These are phyloP conservation scores for Allacma fusca DNA, from an alignment of 2,888 invertebrate species.

Conservation along the genomic window DNA sequence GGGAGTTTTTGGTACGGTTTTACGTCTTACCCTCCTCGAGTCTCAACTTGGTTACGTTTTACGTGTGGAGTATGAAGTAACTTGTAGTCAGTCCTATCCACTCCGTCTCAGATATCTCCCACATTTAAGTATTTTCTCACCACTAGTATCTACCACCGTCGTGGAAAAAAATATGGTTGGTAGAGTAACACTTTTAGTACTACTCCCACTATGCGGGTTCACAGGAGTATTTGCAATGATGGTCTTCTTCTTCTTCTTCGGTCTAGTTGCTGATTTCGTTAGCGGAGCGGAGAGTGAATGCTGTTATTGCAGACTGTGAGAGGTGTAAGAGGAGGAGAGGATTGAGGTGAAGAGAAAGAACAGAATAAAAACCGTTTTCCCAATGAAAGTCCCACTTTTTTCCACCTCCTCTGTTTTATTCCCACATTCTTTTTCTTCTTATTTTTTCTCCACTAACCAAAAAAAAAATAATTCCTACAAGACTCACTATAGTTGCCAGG, in stretches of 20 bases:
- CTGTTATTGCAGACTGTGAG: not conserved
- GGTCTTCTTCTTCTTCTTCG: not conserved
- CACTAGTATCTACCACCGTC: not conserved
- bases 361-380: not conserved
- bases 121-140: conserved; percentile 11
- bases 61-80: not conserved
- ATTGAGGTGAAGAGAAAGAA: not conserved
- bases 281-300: not conserved
- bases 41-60: not conserved
- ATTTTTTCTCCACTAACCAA: not conserved
- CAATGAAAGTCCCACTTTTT: not conserved
- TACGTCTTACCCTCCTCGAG: conserved; percentile 3
- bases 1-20: conserved; percentile 5
- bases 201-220: not conserved
- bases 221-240: not conserved
- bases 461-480: not conserved
- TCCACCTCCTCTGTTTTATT: not conserved
- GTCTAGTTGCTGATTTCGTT: conserved; percentile 19
- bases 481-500: no score
- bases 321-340: not conserved
- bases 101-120: not conserved
- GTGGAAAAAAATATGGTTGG: not conserved
- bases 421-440: not conserved
- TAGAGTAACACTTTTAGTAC: not conserved
- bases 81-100: not conserved